These are phyloP conservation scores for Zaprionus taronus DNA, from an alignment of 1,140 invertebrate genomes.

Conservation along the genomic window DNA sequence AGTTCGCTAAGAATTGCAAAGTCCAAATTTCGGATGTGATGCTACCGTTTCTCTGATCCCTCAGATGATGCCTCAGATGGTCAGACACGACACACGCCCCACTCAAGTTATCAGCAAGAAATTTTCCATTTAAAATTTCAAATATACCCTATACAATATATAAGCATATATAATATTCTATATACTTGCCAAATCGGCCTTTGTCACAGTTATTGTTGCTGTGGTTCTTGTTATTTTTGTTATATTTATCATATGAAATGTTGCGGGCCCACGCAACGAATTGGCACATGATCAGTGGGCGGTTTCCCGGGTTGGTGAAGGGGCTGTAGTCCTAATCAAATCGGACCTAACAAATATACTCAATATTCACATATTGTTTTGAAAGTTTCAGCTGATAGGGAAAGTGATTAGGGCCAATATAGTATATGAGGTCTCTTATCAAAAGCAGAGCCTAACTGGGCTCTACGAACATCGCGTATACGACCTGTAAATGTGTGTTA, in stretches of 20 bases:
- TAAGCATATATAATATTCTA: conserved; percentile 23
- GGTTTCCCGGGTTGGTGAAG: not conserved
- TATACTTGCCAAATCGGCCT: conserved; percentile 16
- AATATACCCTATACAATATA: conserved; percentile 28
- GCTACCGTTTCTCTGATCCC: conserved; percentile 7
- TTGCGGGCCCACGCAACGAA: conserved; percentile 46
- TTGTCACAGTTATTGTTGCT: conserved; percentile 21
- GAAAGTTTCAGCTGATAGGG: conserved; percentile 26
- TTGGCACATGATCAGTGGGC: conserved; percentile 64
- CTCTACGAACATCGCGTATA: conserved; percentile 6
- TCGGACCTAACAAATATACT: conserved; percentile 36
- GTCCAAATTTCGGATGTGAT: conserved; percentile 26
- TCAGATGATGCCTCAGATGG: conserved; percentile 33
- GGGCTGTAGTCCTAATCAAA: conserved; percentile 25
- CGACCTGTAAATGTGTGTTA: conserved; percentile 30
- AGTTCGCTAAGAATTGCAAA: conserved; percentile 51
- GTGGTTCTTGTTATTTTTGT: conserved; percentile 5
- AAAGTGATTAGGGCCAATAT: conserved; percentile 40
- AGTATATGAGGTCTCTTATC: conserved; percentile 11
- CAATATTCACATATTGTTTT: conserved; percentile 27
- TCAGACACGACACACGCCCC: conserved; percentile 10
- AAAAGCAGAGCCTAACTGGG: not conserved
- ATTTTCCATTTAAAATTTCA: conserved; percentile 42
- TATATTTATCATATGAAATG: conserved; percentile 32
- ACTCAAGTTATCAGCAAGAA: conserved; percentile 29